Evolutionary conservation across 1,140 invertebrate species (phyloP).

Genomic region (Macrostomum lignano): DNA sequence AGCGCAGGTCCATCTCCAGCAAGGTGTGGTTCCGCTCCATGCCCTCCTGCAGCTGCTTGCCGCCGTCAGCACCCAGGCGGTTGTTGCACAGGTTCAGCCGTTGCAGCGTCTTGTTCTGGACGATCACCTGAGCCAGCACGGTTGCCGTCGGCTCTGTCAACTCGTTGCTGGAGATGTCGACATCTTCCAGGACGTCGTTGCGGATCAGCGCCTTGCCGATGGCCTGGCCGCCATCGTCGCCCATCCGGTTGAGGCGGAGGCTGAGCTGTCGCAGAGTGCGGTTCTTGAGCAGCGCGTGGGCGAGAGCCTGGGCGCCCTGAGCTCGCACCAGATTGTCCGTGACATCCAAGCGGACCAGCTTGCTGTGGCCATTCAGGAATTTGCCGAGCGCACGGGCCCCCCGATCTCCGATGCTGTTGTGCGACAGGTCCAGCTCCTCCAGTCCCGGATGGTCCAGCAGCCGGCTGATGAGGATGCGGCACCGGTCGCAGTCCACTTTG

Average conservation of each 20-base stretch:
- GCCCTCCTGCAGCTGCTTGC: slow-evolving; percentile 23
- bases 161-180: slow-evolving; percentile 24
- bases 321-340: slow-evolving; percentile 22
- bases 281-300: slow-evolving; percentile 23
- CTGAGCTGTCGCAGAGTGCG: slow-evolving; percentile 16
- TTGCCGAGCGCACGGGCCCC: slow-evolving; percentile 25
- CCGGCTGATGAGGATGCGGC: slow-evolving; percentile 22
- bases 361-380: slow-evolving; percentile 23
- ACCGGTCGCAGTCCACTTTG: slow-evolving; percentile 11
- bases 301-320: slow-evolving; percentile 23
- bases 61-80: too few species aligned
- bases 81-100: slow-evolving; percentile 23
- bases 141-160: slow-evolving; percentile 21
- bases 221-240: slow-evolving; percentile 25
- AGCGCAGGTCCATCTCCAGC: slow-evolving; percentile 19
- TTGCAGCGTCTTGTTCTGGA: slow-evolving; percentile 15
- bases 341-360: slow-evolving; percentile 17
- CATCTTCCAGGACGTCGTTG: slow-evolving; percentile 16
- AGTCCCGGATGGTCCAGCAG: slow-evolving; percentile 22
- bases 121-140: slow-evolving; percentile 20
- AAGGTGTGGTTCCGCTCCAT: slow-evolving; percentile 25
- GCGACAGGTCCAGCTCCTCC: slow-evolving; percentile 20
- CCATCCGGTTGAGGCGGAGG: slow-evolving; percentile 19
- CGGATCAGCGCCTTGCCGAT: slow-evolving; percentile 10
- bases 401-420: slow-evolving; percentile 24